Percentiles rank a stretch among this genome's conserved stretches.
These are phyloP conservation scores for Loxodonta africana DNA, from an alignment of 2,113 vertebrate species.

Conservation along the genomic window DNA sequence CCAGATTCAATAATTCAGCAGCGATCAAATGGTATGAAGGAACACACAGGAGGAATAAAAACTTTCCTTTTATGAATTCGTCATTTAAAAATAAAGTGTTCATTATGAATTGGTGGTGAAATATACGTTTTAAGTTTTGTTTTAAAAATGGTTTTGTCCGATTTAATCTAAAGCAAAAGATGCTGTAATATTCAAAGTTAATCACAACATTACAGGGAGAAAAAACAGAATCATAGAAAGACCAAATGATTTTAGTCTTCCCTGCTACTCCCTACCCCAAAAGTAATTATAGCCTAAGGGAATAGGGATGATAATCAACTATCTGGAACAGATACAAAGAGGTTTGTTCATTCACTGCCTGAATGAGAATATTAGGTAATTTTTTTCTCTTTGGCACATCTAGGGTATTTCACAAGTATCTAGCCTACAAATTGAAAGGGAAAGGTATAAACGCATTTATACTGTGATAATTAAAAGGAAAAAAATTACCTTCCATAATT, in stretches of 20 bases:
- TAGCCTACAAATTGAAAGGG: neutral
- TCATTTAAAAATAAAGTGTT: neutral
- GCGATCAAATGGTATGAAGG: conserved; percentile 18
- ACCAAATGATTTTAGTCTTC: neutral
- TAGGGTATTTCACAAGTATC: neutral
- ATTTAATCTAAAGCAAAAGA: neutral
- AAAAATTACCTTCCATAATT: neutral
- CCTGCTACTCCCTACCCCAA: neutral
- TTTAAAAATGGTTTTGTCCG: neutral
- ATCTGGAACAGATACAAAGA: neutral
- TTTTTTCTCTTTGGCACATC: neutral
- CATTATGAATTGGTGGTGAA: conserved; percentile 1
- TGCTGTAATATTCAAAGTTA: conserved; percentile 1
- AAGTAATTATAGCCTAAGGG: conserved; percentile 15
- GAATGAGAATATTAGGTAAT: neutral
- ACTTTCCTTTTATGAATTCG: neutral
- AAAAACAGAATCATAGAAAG: neutral
- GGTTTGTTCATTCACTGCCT: neutral
- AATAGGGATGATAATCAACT: neutral
- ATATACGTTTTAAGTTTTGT: neutral
- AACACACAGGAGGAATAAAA: neutral
- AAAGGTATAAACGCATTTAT: conserved; percentile 34
- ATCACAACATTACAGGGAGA: conserved; percentile 10
- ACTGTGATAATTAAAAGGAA: neutral
- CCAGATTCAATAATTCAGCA: neutral